Evolutionary conservation across 2,797 vertebrate species (phyloP).

Genomic region (Pantherophis alleghaniensis): DNA sequence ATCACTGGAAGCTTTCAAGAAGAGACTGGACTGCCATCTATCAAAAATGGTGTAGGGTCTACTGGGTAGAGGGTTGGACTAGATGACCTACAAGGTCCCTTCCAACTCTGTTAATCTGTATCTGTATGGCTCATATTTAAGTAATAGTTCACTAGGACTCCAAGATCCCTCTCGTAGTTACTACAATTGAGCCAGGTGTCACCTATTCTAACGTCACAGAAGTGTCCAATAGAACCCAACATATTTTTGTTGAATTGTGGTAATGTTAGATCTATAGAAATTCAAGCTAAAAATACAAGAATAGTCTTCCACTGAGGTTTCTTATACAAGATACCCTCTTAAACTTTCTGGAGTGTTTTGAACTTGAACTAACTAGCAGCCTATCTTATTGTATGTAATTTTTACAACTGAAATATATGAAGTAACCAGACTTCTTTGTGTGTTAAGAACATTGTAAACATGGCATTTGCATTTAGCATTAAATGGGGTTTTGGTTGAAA

Average conservation of each 20-base stretch:
- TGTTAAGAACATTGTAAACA: background rate
- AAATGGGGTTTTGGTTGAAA: background rate
- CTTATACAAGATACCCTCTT: background rate
- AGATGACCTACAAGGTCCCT: too few relatives aligned
- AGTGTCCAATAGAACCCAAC: background rate
- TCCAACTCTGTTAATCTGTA: too few relatives aligned
- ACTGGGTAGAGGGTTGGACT: too few relatives aligned
- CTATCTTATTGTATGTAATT: background rate
- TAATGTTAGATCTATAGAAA: background rate
- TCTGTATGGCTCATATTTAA: too few relatives aligned
- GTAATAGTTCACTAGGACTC: too few relatives aligned
- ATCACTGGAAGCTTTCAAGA: too few relatives aligned
- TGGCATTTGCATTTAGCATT: background rate
- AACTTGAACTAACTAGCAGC: background rate
- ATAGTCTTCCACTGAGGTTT: background rate
- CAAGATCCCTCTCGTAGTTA: background rate
- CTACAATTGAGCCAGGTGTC: background rate
- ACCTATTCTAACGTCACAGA: background rate
- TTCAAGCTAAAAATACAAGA: background rate
- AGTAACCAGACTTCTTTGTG: background rate
- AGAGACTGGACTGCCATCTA: too few relatives aligned
- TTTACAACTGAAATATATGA: background rate
- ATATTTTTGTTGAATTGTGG: background rate
- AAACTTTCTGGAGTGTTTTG: background rate
- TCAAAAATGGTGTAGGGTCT: too few relatives aligned